Evolutionary conservation across 2,888 invertebrate genomes (phyloP).

Genomic region (Macropis europaea): DNA sequence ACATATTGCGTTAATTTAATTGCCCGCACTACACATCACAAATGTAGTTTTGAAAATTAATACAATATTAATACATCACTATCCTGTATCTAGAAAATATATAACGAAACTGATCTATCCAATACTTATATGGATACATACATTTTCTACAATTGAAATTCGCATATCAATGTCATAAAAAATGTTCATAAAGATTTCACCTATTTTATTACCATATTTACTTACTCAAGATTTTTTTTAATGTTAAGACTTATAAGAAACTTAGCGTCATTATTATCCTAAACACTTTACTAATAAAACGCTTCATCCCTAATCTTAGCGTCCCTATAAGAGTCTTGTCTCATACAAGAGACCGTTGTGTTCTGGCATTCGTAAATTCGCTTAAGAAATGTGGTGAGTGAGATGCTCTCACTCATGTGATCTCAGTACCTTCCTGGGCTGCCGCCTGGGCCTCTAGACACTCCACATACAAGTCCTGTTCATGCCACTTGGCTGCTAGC

Average conservation of each 20-base stretch:
- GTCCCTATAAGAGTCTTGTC: conserved; percentile 71
- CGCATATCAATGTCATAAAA: conserved; percentile 25
- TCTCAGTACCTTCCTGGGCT: conserved; percentile 89
- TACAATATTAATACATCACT: conserved; percentile 50
- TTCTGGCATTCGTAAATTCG: conserved; percentile 67
- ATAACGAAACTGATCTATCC: conserved; percentile 14
- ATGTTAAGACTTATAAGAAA: conserved; percentile 43
- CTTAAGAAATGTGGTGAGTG: conserved; percentile 72
- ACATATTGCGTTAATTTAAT: conserved; percentile 47
- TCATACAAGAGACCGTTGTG: conserved; percentile 60
- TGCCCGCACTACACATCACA: conserved; percentile 61
- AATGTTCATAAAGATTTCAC: conserved; percentile 23
- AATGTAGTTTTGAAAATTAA: conserved; percentile 49
- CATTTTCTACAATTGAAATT: conserved; percentile 31
- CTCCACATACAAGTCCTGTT: conserved; percentile 89
- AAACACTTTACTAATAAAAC: conserved; percentile 56
- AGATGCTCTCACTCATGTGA: conserved; percentile 73
- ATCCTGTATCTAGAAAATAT: conserved; percentile 19
- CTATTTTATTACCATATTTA: conserved; percentile 36
- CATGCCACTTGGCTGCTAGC: conserved; percentile 86
- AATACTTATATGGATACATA: conserved; percentile 35
- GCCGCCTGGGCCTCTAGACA: conserved; percentile 87
- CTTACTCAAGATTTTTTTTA: conserved; percentile 31
- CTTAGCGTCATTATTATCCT: conserved; percentile 54
- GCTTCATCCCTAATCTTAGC: conserved; percentile 62